Evolutionary conservation across 2,113 vertebrate genomes (phyloP).

Genomic region (Lasiurus borealis): DNA sequence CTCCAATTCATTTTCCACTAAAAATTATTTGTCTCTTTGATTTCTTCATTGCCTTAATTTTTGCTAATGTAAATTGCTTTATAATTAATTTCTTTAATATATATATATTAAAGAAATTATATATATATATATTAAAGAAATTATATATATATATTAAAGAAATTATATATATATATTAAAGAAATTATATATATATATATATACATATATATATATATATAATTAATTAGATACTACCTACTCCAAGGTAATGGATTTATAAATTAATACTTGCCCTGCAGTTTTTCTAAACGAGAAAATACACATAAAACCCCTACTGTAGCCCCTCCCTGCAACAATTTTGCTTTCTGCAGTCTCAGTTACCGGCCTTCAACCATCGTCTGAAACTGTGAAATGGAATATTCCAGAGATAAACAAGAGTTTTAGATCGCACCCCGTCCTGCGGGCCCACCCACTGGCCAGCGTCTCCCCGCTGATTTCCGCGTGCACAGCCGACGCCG

Average conservation of each 20-base stretch:
- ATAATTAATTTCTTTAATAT: no score
- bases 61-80: neutral
- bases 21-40: neutral
- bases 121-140: no score
- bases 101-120: no score
- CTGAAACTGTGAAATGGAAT: neutral
- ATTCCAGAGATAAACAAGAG: neutral
- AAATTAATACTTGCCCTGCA: neutral
- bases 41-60: neutral
- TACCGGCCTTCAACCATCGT: neutral
- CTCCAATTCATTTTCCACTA: neutral
- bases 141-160: neutral
- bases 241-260: neutral
- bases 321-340: neutral
- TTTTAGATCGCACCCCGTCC: neutral
- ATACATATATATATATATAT: neutral
- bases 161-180: no score
- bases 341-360: neutral
- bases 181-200: no score
- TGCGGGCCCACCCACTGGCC: neutral
- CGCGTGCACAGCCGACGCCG: accelerated
- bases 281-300: neutral
- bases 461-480: neutral
- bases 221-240: neutral
- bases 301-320: neutral